Base-by-base conservation (phyloP, 2,113 vertebrate species). In the Phyllopteryx taeniolatus region DNA sequence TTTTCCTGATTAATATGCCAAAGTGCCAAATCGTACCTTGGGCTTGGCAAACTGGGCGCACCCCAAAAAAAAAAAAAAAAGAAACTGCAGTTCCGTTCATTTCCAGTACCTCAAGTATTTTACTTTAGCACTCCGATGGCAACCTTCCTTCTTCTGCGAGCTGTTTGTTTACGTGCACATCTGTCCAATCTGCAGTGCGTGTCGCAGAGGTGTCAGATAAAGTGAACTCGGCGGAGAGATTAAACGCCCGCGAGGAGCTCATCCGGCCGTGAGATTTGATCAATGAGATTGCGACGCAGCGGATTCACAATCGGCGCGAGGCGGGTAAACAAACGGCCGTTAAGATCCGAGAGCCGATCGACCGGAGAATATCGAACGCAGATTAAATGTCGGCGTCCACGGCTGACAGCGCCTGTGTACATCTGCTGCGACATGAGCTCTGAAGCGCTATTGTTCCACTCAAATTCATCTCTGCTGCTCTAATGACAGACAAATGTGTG, bases 401-500 rank as follows among this genome's bases (percentile, higher is more conserved):
- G 76, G 77, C 75, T 78, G 74, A 82, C 39, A 72, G 77, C 44
- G 63, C 27, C 2, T 72, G 76, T 82, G 73, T 53, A 72, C 71
- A 74, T 80, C 77, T 74, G 20, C 67, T 39, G 69, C 67, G 70
- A 79, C 72, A 70, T 68, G n/a, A 79, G 70, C 39, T 64, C 51
- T 43, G 33, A 64, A 57, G 85, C 87, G 86, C 82, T 83, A 67
- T 79, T 72, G 78, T 72, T 63, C 31, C 62, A 73, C 74, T 79
- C 71, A 76, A 80, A 85, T 82, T 80, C 82, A 86, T 92, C 79
- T 79, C 71, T 76, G 65, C 68, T 70, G 81, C 85, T 79, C 74
- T 79, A 74, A 75, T 76, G 73, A 83, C 77, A 77, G 73, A 78
- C 79, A 82, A 80, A 80, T 42, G 78, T 88, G 84, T 33, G 71